A percentile compares a stretch with the other conserved stretches of the same genome.
Evolutionary conservation across 2,797 vertebrate species (phyloP).

Genomic region (Falco biarmicus): DNA sequence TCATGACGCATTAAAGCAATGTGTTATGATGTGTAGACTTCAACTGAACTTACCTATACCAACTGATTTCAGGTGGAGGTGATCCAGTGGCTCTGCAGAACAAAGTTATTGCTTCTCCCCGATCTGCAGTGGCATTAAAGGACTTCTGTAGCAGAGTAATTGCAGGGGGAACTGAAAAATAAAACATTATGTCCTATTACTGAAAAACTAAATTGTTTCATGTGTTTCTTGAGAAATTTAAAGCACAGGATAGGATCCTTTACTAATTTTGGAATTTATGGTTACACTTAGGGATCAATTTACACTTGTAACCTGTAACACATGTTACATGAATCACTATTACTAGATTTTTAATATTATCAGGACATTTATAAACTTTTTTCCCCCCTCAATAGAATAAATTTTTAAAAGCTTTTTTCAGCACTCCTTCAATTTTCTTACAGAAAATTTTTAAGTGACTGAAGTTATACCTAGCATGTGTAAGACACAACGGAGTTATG

Average conservation of each 20-base stretch:
- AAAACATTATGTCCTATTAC: neutral
- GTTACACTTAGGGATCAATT: neutral
- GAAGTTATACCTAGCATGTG: neutral
- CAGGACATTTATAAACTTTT: neutral
- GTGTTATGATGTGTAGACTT: neutral
- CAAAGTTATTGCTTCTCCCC: slow-evolving; percentile 90
- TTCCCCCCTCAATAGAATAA: neutral
- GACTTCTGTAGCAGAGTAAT: slow-evolving; percentile 89
- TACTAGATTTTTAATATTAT: neutral
- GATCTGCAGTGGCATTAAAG: slow-evolving; percentile 96
- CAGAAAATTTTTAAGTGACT: neutral
- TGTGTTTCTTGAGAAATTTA: neutral
- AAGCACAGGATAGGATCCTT: neutral
- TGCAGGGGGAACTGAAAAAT: slow-evolving; percentile 88
- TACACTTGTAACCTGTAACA: neutral
- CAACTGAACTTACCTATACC: slow-evolving; percentile 87
- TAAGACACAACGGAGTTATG: neutral
- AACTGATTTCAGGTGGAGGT: slow-evolving; percentile 90
- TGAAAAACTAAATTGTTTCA: neutral
- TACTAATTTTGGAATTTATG: neutral
- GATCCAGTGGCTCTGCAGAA: slow-evolving; percentile 91
- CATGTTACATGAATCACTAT: neutral
- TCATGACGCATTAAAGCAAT: rapidly evolving
- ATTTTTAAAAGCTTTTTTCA: neutral
- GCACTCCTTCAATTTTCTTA: neutral